phyloP scores from a whole-genome alignment of 2,113 vertebrate species.

The Cromileptes altivelis region DNA sequence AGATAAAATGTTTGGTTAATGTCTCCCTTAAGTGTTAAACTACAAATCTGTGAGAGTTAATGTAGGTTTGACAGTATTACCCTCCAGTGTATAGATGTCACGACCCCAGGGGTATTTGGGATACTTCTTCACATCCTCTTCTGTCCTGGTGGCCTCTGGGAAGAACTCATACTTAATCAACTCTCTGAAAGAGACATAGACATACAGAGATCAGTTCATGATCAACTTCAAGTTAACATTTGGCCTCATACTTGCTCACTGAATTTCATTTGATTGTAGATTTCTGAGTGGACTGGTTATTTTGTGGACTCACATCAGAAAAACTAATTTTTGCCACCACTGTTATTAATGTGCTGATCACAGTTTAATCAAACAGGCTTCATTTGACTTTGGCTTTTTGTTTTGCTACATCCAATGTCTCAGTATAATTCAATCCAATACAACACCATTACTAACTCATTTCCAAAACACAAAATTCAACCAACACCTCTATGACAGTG shows the following conservation, averaged over 20 bases:
- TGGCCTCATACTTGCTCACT: background rate
- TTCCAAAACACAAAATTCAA: background rate
- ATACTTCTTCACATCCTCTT: conserved; percentile 94
- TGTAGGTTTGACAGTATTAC: conserved; percentile 77
- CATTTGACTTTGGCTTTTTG: background rate
- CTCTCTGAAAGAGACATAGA: conserved; percentile 84
- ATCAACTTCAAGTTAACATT: background rate
- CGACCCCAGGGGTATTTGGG: conserved; percentile 96
- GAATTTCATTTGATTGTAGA: background rate
- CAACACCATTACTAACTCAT: background rate
- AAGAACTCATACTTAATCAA: conserved; percentile 99
- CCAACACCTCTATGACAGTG: too few relatives aligned
- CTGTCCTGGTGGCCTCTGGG: conserved; percentile 94
- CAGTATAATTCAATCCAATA: background rate
- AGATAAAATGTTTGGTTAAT: background rate
- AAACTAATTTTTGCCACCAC: background rate
- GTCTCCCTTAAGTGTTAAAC: background rate
- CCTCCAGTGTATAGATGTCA: conserved; percentile 97
- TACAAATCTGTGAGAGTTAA: background rate
- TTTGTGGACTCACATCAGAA: background rate
- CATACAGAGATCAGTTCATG: background rate
- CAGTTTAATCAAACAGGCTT: background rate
- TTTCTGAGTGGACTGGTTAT: too few relatives aligned
- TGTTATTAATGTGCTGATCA: background rate
- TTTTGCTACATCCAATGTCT: background rate